Conservation (phyloP, 2,113 vertebrate species). For the Indicator maculatus region DNA sequence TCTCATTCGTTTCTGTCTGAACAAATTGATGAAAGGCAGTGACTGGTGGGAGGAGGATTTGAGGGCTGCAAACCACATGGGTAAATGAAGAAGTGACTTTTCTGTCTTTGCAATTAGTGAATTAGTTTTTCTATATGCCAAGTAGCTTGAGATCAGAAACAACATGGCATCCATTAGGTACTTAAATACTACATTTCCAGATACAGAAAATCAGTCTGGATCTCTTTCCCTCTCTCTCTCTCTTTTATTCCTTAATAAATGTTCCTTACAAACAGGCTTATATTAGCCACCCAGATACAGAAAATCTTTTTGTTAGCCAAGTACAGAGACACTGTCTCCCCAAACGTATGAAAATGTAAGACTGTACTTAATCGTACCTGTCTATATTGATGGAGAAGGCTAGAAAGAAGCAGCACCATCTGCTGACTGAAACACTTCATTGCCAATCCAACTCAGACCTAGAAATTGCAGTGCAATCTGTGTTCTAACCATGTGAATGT, state of each 20-base stretch:
- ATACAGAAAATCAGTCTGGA: neutral
- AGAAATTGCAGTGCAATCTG: accelerated
- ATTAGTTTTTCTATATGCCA: neutral
- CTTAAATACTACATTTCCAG: neutral
- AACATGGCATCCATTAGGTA: accelerated
- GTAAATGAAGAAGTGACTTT: neutral
- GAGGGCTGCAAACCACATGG: neutral
- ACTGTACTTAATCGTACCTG: neutral
- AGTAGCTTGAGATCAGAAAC: neutral
- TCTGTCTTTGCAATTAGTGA: neutral
- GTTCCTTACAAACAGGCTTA: neutral
- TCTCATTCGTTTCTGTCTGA: accelerated
- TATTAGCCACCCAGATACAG: neutral
- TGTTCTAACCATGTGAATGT: neutral
- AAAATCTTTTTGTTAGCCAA: neutral
- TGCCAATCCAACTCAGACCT: neutral
- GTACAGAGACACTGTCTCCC: neutral
- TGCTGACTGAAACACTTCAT: neutral
- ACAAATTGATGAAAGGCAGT: neutral
- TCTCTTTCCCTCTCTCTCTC: neutral
- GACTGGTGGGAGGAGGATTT: neutral
- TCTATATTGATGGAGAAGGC: neutral
- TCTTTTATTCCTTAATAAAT: neutral
- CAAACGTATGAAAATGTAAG: neutral
- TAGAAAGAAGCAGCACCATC: conserved; percentile 18